Conservation (phyloP, 1,140 invertebrate species). For the Acromyrmex heyeri region DNA sequence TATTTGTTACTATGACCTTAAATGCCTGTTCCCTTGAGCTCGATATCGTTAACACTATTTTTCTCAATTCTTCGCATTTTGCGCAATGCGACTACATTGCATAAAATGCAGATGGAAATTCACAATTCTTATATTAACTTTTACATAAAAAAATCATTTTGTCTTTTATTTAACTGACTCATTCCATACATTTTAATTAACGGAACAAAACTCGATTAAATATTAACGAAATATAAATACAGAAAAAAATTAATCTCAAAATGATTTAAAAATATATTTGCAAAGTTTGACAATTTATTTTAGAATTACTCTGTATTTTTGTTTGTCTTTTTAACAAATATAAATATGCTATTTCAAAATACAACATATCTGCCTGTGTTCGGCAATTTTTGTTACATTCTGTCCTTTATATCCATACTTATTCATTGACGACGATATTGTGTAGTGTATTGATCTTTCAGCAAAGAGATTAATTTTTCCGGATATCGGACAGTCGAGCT, state of each 20-base stretch:
- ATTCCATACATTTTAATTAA: not conserved
- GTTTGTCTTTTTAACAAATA: not conserved
- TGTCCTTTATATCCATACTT: conserved; percentile 34
- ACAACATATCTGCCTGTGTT: not conserved
- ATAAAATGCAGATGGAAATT: not conserved
- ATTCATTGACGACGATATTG: conserved; percentile 45
- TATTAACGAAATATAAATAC: not conserved
- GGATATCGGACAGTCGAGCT: conserved; percentile 38
- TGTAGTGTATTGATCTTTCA: conserved; percentile 40
- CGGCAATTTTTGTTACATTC: conserved; percentile 4
- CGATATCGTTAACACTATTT: conserved; percentile 49
- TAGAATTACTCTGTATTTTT: not conserved
- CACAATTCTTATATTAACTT: conserved; percentile 11
- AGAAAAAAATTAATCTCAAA: not conserved
- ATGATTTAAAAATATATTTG: not conserved
- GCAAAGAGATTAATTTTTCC: conserved; percentile 56
- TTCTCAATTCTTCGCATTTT: not conserved
- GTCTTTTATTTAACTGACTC: not conserved
- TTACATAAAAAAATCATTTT: not conserved
- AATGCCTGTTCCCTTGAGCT: conserved; percentile 44
- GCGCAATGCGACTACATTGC: not conserved
- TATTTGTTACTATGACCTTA: conserved; percentile 56
- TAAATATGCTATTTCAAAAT: no score
- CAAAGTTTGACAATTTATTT: not conserved
- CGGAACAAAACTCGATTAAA: not conserved